Conservation (phyloP, 2,797 vertebrate genomes). For the Yasuhikotakia modesta region DNA sequence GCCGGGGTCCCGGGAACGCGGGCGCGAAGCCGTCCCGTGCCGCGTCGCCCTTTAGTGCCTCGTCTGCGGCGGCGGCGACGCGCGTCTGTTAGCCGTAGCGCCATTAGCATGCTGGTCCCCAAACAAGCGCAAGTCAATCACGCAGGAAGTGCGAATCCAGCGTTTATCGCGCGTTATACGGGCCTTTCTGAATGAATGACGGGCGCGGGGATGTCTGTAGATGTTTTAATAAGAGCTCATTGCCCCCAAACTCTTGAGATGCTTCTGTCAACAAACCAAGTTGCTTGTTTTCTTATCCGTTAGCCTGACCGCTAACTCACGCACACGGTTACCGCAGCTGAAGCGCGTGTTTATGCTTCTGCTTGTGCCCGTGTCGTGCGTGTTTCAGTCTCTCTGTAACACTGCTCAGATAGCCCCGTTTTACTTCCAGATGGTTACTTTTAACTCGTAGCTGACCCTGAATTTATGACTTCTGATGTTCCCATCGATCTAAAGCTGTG, state of each 20-base stretch:
- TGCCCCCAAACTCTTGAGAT: conserved; percentile 15
- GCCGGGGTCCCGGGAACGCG: conserved; percentile 50
- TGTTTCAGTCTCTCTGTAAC: too few species aligned
- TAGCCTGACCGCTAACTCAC: conserved; percentile 49
- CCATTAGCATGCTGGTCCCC: conserved; percentile 25
- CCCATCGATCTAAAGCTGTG: neutral
- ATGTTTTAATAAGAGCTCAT: neutral
- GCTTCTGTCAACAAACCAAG: conserved; percentile 40
- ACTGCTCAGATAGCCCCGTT: too few species aligned
- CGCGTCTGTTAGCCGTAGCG: conserved; percentile 53
- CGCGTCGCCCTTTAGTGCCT: conserved; percentile 68
- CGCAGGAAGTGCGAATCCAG: conserved; percentile 52
- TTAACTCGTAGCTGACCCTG: neutral
- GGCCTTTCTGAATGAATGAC: too few species aligned
- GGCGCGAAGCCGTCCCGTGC: conserved; percentile 71
- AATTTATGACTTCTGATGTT: neutral
- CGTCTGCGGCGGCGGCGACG: conserved; percentile 74
- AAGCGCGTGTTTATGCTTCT: too few species aligned
- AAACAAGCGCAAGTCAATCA: conserved; percentile 40
- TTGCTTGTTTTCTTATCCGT: conserved; percentile 46
- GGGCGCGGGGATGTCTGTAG: neutral
- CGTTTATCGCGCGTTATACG: too few species aligned
- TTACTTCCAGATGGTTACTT: neutral
- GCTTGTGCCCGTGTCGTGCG: too few species aligned
- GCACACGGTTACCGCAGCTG: too few species aligned